A percentile compares a stretch with the other conserved stretches of the same genome.
Evolutionary conservation across 2,113 vertebrate genomes (phyloP).

Genomic region (Arothron firmamentum): DNA sequence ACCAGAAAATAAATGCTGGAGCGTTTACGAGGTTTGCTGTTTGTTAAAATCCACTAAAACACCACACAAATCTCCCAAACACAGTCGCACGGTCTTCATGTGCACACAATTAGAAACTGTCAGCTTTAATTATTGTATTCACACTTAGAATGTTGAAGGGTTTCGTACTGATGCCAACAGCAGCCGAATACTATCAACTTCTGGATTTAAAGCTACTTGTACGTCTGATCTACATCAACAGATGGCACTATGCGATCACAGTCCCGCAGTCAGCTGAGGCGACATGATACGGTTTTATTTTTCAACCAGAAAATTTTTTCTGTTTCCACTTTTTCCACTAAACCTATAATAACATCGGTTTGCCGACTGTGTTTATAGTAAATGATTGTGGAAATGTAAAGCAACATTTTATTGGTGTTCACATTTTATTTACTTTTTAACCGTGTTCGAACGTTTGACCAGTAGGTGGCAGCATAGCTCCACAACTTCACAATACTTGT

Average conservation of each 20-base stretch:
- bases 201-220: neutral
- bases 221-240: constrained; percentile 36
- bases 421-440: too few relatives aligned
- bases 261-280: neutral
- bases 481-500: constrained; percentile 6
- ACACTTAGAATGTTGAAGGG: neutral
- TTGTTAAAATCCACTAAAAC: too few relatives aligned
- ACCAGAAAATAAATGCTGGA: too few relatives aligned
- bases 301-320: too few relatives aligned
- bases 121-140: neutral
- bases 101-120: too few relatives aligned
- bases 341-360: neutral
- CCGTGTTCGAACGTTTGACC: constrained; percentile 19
- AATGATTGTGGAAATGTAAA: neutral
- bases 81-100: too few relatives aligned
- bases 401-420: neutral
- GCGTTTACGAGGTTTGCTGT: too few relatives aligned
- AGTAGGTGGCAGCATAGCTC: constrained; percentile 67
- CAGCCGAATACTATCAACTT: too few relatives aligned
- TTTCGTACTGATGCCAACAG: too few relatives aligned
- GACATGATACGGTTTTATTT: neutral
- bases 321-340: neutral
- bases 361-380: neutral
- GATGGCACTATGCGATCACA: constrained; percentile 58
- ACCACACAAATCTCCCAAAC: too few relatives aligned